Evolutionary conservation across 2,797 vertebrate genomes (phyloP).

Genomic region (Manis crassicaudata): DNA sequence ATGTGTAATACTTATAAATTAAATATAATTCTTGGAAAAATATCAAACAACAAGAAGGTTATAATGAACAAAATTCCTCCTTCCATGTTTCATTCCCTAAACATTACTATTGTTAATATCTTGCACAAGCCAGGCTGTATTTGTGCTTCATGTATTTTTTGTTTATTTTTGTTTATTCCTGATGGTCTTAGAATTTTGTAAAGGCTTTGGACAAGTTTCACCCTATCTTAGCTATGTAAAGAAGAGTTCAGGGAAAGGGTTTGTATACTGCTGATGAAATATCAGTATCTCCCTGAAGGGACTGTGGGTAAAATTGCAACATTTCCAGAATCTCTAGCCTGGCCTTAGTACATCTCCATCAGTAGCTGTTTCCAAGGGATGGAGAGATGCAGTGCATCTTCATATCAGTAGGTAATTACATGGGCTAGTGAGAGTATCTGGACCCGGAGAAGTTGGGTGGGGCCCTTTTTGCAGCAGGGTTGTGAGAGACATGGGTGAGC

Average conservation of each 20-base stretch:
- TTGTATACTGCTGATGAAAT: neutral
- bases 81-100: constrained; percentile 7
- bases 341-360: too few species aligned
- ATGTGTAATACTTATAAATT: neutral
- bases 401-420: too few species aligned
- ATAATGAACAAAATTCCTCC: constrained; percentile 9
- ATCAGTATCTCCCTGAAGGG: neutral
- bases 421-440: too few species aligned
- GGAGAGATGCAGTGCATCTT: too few species aligned
- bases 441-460: too few species aligned
- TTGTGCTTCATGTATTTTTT: constrained; percentile 70
- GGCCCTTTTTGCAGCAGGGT: too few species aligned
- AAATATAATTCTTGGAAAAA: constrained; percentile 44
- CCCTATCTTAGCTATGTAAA: neutral
- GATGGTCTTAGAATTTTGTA: constrained; percentile 50
- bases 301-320: too few species aligned
- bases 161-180: constrained; percentile 26
- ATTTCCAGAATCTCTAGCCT: too few species aligned
- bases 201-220: constrained; percentile 56
- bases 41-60: constrained; percentile 24
- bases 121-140: constrained; percentile 53
- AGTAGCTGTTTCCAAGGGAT: too few species aligned
- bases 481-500: too few species aligned
- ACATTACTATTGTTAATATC: neutral
- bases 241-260: constrained; percentile 18